Evolutionary conservation across 2,113 vertebrate species (phyloP), one percentile per base, ranked within the genome.

Genomic region (Xenopus borealis): DNA sequence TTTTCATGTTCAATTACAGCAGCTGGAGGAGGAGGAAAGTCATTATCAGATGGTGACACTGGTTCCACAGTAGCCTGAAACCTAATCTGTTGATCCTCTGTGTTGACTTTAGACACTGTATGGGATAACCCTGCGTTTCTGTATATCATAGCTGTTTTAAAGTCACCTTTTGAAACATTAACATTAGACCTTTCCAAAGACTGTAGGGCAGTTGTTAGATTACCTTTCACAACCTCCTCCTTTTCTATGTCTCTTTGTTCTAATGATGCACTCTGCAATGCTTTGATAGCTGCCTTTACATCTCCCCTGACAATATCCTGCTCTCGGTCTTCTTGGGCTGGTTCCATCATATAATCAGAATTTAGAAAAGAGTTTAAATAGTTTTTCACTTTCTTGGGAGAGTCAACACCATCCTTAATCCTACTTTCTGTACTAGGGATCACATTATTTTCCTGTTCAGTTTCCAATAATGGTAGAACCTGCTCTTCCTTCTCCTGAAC

Each of bases 111-210:
- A 77, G 79, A 82, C 72, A 81, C 75, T 80, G 85, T 80, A 81
- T 82, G 66, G 68, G 89, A 80, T 85, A 88, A 91, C 73, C 87
- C 85, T 73, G 90, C 83, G 64, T 92, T 92, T 81, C 86, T 92
- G 87, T 94, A 95, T 82, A 94, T 92, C 92, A 97, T 94, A 84
- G 93, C 78, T 0, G 87, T 86, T 79, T 95, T 93, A 81, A 93
- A 92, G 45, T 95, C 94, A 73, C 91, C 81, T 77, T 84, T 89
- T 87, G 92, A 85, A 82, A 94, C 92, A 88, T 95, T 93, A 85
- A 92, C 82, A 68, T 94, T 95, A 66, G 94, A 94, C 73, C 92
- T 91, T 86, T 95, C 92, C 78, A 96, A 88, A 0, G 93, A 95
- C 84, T 88, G 88, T 79, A 95, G 94, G 1, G 94, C 83, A 69